Conservation (phyloP, 2,888 invertebrate genomes). For the Ditula angustiorana region DNA sequence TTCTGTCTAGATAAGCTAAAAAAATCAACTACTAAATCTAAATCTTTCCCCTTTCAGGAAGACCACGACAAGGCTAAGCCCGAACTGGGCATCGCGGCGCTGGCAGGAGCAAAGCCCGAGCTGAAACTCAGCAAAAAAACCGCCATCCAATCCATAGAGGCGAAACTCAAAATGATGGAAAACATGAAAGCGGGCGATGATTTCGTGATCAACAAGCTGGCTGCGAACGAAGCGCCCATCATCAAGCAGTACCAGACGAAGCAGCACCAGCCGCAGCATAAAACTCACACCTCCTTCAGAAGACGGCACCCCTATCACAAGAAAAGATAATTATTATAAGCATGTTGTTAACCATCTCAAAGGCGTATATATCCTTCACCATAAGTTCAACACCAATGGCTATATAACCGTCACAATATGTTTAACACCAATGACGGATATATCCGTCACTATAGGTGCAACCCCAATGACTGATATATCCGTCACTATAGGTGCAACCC, state of each 20-base stretch:
- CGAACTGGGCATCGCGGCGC: conserved; percentile 90
- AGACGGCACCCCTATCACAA: conserved; percentile 80
- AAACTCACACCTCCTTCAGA: conserved; percentile 68
- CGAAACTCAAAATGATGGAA: conserved; percentile 93
- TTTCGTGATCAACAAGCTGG: conserved; percentile 90
- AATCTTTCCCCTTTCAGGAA: conserved; percentile 81
- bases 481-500: too few relatives aligned
- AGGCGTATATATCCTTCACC: too few relatives aligned
- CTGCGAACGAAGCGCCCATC: conserved; percentile 87
- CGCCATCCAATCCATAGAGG: conserved; percentile 95
- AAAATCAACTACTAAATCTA: conserved; percentile 37
- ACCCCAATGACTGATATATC: too few relatives aligned
- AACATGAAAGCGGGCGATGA: conserved; percentile 88
- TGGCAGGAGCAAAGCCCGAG: conserved; percentile 88
- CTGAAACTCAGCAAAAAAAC: conserved; percentile 90
- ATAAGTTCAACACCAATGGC: too few relatives aligned
- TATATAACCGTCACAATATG: too few relatives aligned
- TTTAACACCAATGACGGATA: too few relatives aligned
- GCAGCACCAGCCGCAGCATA: conserved; percentile 70
- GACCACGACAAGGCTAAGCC: conserved; percentile 91
- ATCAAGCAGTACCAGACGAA: conserved; percentile 89
- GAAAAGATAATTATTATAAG: conserved; percentile 68
- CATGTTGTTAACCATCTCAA: too few relatives aligned
- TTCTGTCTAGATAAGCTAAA: too few relatives aligned
- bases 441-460: too few relatives aligned